phyloP scores from a whole-genome alignment of 2,113 vertebrate species.

The Numenius arquata region DNA sequence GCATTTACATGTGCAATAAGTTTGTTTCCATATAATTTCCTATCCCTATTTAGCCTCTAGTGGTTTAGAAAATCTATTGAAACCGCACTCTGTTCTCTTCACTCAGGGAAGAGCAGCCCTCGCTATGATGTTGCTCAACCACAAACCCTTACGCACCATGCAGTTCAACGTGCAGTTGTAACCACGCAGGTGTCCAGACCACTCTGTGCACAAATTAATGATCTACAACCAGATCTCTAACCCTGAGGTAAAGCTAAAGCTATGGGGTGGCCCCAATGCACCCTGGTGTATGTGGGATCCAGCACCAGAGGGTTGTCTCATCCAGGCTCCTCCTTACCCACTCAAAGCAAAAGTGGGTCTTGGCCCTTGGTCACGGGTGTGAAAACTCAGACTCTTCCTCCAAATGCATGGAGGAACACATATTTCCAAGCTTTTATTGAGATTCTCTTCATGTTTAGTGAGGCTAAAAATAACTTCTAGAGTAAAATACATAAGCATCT shows the following conservation, averaged over 20 bases:
- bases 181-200: background rate
- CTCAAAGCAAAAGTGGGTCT: background rate
- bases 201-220: rapidly evolving
- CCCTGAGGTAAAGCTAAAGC: background rate
- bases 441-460: background rate
- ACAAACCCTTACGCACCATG: background rate
- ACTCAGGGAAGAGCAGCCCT: background rate
- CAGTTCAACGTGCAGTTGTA: background rate
- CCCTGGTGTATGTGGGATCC: rapidly evolving
- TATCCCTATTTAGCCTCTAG: background rate
- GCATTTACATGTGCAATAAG: background rate
- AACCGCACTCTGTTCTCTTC: background rate
- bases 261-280: rapidly evolving
- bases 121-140: rapidly evolving
- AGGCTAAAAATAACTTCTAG: background rate
- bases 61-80: background rate
- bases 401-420: background rate
- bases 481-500: background rate
- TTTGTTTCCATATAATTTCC: background rate
- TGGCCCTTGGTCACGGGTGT: background rate
- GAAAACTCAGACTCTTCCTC: background rate
- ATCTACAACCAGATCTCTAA: background rate
- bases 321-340: rapidly evolving
- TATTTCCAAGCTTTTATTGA: background rate
- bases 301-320: rapidly evolving